These are phyloP conservation scores for Numenius arquata DNA, from an alignment of 2,113 vertebrate genomes.

Conservation along the genomic window DNA sequence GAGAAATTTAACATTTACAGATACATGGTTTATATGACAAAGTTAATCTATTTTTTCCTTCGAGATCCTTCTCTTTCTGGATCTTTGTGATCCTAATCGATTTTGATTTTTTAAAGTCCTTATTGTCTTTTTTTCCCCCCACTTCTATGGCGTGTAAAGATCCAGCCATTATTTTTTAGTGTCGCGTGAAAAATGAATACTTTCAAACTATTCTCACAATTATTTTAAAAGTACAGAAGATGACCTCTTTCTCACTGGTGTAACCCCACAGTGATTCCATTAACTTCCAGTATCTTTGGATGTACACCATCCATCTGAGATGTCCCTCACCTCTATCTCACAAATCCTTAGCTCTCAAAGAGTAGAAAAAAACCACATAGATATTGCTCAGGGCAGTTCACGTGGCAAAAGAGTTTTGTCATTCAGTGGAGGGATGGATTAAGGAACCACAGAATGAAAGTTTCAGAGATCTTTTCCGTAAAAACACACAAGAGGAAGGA, in stretches of 20 bases:
- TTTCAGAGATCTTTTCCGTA: neutral
- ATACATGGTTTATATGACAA: neutral
- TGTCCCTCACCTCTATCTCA: neutral
- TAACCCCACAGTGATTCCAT: neutral
- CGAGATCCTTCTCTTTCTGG: neutral
- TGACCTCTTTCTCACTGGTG: neutral
- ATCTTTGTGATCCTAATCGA: neutral
- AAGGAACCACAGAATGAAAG: neutral
- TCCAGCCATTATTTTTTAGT: neutral
- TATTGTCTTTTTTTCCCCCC: neutral
- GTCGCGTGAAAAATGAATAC: neutral
- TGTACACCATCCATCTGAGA: neutral
- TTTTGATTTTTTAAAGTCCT: neutral
- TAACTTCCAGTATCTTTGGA: neutral
- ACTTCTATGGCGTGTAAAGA: neutral
- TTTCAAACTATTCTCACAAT: neutral
- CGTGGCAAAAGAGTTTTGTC: neutral
- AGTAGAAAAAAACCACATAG: neutral
- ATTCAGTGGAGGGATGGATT: neutral
- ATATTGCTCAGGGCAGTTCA: neutral
- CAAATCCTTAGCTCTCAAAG: neutral
- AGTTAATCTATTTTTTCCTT: neutral
- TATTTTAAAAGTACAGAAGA: neutral
- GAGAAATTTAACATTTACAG: neutral
- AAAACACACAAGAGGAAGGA: neutral